Base-by-base conservation (phyloP, 2,888 invertebrate species). In the Drosophila nigritarsus region DNA sequence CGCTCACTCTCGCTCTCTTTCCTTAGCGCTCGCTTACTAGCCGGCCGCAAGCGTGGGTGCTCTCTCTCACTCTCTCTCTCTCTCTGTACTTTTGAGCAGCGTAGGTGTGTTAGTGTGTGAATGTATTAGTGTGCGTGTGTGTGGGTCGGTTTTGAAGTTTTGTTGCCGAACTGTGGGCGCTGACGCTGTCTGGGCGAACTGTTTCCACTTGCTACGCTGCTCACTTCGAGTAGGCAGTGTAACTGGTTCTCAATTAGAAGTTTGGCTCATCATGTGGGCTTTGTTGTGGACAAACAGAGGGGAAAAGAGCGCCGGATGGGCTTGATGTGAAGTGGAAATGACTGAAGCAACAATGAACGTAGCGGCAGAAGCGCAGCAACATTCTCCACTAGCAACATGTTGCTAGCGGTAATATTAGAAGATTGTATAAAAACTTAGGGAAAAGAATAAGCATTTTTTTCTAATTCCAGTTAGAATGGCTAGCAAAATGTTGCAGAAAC, bases 211-310 rank as follows among this genome's bases (percentile, higher is more conserved):
- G 61, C 64, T 66, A 51, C 11, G 53, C 38, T 63, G 56, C 48
- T 75, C 70, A 64, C 54, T 64, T 59, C 8, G 60, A 80, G 77
- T 81, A 77, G 78, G 70, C 65, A 64, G 77, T 50, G 60, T 63
- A 61, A 53, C 45, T 69, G 65, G 84, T 84, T 84, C 79, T 79
- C 89, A 89, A 89, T 89, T 82, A 72, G 80, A 81, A 30, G 65
- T 56, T 75, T 59, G 34, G 70, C 70, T 71, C 75, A 63, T 64
- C 78, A 87, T 84, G 89, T 89, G 84, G 83, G 89, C 51, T 83
- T 89, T 74, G 50, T 60, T 29, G 24, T 11, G 13, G 51, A 48
- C 9, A 38, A 42, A 27, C 20, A 13, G 42, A 36, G 29, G 65
- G 34, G 58, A 64, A 59, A 56, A 56, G 34, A 56, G 34, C 65